phyloP scores from a whole-genome alignment of 2,797 vertebrate species.

The Pseudocheirus occidentalis region DNA sequence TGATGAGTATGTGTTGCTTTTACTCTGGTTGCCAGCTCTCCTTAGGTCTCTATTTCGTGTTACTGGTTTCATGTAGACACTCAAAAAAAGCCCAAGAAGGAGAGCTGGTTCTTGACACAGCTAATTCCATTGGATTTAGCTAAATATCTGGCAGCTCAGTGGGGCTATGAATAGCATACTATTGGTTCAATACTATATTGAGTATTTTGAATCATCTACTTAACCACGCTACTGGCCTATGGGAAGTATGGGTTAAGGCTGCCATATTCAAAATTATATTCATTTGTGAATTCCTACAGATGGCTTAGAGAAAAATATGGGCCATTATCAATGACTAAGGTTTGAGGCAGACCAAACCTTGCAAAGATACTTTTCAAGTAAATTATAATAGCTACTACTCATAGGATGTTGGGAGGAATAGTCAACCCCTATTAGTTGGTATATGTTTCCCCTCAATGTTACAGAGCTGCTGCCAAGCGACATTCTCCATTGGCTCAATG shows the following conservation, averaged over 20 bases:
- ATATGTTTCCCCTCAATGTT: not conserved
- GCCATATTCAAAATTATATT: not conserved
- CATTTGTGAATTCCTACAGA: not conserved
- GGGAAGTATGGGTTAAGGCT: not conserved
- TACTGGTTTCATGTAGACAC: not conserved
- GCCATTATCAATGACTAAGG: not conserved
- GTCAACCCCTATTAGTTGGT: not conserved
- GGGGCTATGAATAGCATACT: accelerated
- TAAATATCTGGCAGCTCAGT: not conserved
- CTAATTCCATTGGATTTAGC: accelerated
- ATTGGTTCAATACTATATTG: not conserved
- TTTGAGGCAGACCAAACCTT: not conserved
- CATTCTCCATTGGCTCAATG: not conserved
- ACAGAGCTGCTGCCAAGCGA: accelerated
- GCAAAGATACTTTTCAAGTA: not conserved
- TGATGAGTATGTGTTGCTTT: not conserved
- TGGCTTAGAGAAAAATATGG: not conserved
- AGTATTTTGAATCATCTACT: accelerated
- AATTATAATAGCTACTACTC: not conserved
- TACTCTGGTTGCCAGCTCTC: accelerated
- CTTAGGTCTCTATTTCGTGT: not conserved
- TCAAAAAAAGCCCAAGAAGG: not conserved
- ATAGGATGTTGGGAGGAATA: not conserved
- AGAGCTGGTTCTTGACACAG: accelerated
- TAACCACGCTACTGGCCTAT: not conserved